phyloP scores from a whole-genome alignment of 1,140 invertebrate species.

The Cardiocondyla obscurior region DNA sequence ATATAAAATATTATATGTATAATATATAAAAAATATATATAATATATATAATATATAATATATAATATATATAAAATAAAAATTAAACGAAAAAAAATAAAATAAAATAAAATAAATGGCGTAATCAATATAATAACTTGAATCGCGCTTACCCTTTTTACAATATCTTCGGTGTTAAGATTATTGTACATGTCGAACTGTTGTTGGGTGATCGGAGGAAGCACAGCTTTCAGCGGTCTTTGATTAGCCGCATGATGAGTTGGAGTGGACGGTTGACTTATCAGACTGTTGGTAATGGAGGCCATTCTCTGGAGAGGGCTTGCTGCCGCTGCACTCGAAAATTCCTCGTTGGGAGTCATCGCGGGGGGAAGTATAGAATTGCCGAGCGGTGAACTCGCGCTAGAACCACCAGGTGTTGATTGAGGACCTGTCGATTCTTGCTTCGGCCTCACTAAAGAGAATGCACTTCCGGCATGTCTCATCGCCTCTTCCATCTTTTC shows the following conservation, averaged over 20 bases:
- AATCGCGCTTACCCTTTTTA: constrained; percentile 89
- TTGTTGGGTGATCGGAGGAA: constrained; percentile 99
- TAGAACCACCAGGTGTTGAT: constrained; percentile 86
- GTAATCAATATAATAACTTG: not conserved
- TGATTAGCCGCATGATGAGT: constrained; percentile 92
- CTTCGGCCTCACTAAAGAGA: constrained; percentile 92
- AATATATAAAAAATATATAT: too few relatives aligned
- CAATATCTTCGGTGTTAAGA: constrained; percentile 99
- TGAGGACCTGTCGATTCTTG: constrained; percentile 88
- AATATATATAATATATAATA: too few relatives aligned
- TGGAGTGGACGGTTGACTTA: constrained; percentile 94
- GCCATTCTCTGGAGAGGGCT: constrained; percentile 98
- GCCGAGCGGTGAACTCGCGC: constrained; percentile 90
- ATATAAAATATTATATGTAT: too few relatives aligned
- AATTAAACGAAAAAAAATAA: too few relatives aligned
- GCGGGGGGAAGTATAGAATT: constrained; percentile 93
- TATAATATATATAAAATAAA: too few relatives aligned
- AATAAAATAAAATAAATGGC: not conserved
- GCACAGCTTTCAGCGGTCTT: constrained; percentile 96
- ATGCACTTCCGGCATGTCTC: constrained; percentile 92
- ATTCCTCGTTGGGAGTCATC: constrained; percentile 90
- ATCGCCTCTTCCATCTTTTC: constrained; percentile 88
- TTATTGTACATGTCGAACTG: constrained; percentile 99
- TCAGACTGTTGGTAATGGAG: constrained; percentile 97
- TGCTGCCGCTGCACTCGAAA: constrained; percentile 90